These are phyloP conservation scores for Beroe ovata DNA, from an alignment of 37 sponge, comb jelly and placozoan genomes.

Conservation along the genomic window DNA sequence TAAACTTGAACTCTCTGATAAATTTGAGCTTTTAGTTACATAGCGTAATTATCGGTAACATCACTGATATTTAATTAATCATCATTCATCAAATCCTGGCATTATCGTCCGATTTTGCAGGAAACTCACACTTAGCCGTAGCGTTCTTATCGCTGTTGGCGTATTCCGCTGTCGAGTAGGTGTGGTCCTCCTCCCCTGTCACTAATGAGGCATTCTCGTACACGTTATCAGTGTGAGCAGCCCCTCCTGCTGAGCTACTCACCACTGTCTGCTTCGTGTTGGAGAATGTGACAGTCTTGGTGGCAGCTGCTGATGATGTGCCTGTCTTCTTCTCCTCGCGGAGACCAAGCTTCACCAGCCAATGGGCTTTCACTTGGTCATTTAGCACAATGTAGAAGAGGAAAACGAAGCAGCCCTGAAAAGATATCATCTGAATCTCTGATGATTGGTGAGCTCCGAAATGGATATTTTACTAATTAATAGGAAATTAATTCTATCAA, in stretches of 20 bases:
- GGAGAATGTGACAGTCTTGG: not conserved
- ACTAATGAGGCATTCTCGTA: constrained; percentile 28
- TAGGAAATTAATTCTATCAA: no score
- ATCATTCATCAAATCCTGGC: constrained; percentile 52
- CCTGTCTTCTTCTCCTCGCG: constrained; percentile 34
- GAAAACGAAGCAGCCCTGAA: constrained; percentile 53
- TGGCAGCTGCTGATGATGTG: constrained; percentile 39
- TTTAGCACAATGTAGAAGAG: constrained; percentile 64
- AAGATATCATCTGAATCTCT: no score
- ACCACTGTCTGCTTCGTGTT: constrained; percentile 15
- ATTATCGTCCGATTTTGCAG: constrained; percentile 52
- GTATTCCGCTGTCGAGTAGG: constrained; percentile 53
- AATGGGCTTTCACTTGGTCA: constrained; percentile 56
- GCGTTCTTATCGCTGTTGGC: not conserved
- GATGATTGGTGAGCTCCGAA: no score
- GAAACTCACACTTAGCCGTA: constrained; percentile 16
- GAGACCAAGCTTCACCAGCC: constrained; percentile 53
- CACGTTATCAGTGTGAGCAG: not conserved
- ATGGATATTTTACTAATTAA: no score
- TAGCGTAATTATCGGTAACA: no score
- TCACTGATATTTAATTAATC: no score
- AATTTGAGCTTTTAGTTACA: no score
- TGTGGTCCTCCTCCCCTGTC: constrained; percentile 22
- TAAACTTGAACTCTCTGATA: no score
- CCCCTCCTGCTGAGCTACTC: not conserved